These are phyloP conservation scores for Coregonus suidteri DNA, from an alignment of 2,797 vertebrate species.

Conservation along the genomic window DNA sequence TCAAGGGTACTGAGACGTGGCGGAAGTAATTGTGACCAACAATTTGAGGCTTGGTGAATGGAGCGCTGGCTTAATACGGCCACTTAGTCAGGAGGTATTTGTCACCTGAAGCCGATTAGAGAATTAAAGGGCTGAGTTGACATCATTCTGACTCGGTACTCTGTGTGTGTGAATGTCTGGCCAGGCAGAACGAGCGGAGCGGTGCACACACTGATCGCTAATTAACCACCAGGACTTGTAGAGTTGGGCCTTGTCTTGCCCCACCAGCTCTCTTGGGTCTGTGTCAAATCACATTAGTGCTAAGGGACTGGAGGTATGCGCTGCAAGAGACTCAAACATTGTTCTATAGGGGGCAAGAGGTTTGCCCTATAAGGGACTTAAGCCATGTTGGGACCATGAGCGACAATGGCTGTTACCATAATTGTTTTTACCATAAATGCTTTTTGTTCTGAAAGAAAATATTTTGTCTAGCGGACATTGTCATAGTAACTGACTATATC, in stretches of 20 bases:
- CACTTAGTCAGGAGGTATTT: slow-evolving; percentile 67
- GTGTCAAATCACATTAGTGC: slow-evolving; percentile 25
- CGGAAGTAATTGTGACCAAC: slow-evolving; percentile 54
- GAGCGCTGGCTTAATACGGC: slow-evolving; percentile 55
- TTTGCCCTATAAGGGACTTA: neutral
- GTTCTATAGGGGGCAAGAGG: neutral
- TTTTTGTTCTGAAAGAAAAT: neutral
- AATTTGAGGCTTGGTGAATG: slow-evolving; percentile 42
- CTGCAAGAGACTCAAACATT: neutral
- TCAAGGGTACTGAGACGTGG: slow-evolving; percentile 55
- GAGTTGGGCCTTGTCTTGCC: slow-evolving; percentile 12
- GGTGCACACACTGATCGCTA: slow-evolving; percentile 27
- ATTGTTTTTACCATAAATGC: neutral
- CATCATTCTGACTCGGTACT: slow-evolving; percentile 9
- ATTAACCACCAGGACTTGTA: slow-evolving; percentile 29
- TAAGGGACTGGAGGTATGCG: neutral
- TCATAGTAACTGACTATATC: neutral
- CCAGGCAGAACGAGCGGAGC: slow-evolving; percentile 44
- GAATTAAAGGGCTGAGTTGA: slow-evolving; percentile 56
- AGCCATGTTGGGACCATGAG: neutral
- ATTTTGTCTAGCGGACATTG: neutral
- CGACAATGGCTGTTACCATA: neutral
- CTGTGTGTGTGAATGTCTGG: slow-evolving; percentile 45
- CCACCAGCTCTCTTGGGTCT: slow-evolving; percentile 16
- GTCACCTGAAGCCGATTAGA: slow-evolving; percentile 68